Percentiles rank a stretch among this genome's conserved stretches.
Evolutionary conservation across 2,113 vertebrate species (phyloP).

Genomic region (Trinectes maculatus): DNA sequence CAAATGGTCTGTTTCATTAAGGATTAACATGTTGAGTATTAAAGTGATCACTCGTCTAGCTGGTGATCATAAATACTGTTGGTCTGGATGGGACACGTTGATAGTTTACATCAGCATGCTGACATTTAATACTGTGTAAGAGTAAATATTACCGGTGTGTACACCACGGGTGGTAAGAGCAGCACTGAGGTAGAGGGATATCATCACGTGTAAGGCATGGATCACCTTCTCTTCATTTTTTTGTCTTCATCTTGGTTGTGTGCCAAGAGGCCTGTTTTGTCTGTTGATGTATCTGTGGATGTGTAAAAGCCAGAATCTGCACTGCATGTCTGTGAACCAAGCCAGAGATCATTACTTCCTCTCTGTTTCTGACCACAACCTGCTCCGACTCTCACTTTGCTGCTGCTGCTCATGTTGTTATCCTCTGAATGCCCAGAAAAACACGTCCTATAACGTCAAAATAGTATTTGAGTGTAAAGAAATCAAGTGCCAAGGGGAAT

Average conservation of each 20-base stretch:
- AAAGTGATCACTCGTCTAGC: neutral
- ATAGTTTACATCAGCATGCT: neutral
- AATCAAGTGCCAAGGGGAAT: neutral
- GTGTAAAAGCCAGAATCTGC: slow-evolving; percentile 16
- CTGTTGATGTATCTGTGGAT: slow-evolving; percentile 25
- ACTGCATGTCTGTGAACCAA: slow-evolving; percentile 26
- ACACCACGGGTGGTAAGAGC: neutral
- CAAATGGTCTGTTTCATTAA: no score
- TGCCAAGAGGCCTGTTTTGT: slow-evolving; percentile 9
- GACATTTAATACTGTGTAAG: neutral
- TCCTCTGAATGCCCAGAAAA: slow-evolving; percentile 36
- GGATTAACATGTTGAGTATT: no score
- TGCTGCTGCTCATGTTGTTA: slow-evolving; percentile 20
- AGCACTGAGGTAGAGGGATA: neutral
- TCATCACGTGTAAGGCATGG: neutral
- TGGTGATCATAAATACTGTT: neutral
- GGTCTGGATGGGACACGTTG: neutral
- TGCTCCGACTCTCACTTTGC: slow-evolving; percentile 25
- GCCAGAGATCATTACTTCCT: slow-evolving; percentile 61
- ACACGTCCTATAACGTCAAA: neutral
- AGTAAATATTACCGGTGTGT: neutral
- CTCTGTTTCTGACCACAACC: slow-evolving; percentile 49
- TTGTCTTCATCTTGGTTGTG: neutral
- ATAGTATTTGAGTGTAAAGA: slow-evolving; percentile 3
- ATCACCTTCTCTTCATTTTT: neutral